Base-by-base conservation (phyloP, 2,797 vertebrate genomes). In the Clamator glandarius region DNA sequence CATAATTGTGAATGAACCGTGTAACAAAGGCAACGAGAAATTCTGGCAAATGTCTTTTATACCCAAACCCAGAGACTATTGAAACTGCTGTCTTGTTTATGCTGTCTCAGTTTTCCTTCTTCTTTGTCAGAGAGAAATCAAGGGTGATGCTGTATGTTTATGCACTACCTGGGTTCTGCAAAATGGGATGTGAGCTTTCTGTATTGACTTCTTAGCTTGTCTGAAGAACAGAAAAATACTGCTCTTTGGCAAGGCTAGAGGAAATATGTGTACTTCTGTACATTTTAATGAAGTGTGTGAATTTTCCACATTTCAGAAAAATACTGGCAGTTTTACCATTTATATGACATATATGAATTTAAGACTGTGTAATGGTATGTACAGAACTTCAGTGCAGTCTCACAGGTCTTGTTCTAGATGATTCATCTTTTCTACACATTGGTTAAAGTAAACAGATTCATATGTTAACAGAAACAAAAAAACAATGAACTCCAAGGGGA, bases 361-460 rank as follows among this genome's bases (percentile, higher is more conserved):
- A 92, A 52, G 48, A 59, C 13, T 48, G 11, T 73, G 23, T 5
- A 79, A 7, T 62, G 11, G 9, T 16, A 29, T 9, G 15, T 50
- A 44, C 41, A 31, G 28, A 31, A 36, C 31, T 78, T 62, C 57
- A 73, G 17, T 73, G 42, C 8, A 44, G 16, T 61, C 84, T 87
- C 69, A 15, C 52, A 48, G 52, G 57, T 82, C 67, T 84, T 89
- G 28, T 59, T 79, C 81, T 59, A 72, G 62, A 48, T 62, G 66
- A 90, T 79, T 81, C 54, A 64, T 82, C 58, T 97, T 92, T 94
- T 95, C 87, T 17, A 58, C 76, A 44, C 68, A 20, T 69, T 92
- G 66, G 35, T 87, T 92, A 63, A 84, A 87, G 57, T 66, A 62
- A 89, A 46, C 52, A 91, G 52, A 86, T 66, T 61, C 48, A 9